Base-by-base conservation (phyloP, 1,140 invertebrate species). In the Drosophila sulfurigaster region DNA sequence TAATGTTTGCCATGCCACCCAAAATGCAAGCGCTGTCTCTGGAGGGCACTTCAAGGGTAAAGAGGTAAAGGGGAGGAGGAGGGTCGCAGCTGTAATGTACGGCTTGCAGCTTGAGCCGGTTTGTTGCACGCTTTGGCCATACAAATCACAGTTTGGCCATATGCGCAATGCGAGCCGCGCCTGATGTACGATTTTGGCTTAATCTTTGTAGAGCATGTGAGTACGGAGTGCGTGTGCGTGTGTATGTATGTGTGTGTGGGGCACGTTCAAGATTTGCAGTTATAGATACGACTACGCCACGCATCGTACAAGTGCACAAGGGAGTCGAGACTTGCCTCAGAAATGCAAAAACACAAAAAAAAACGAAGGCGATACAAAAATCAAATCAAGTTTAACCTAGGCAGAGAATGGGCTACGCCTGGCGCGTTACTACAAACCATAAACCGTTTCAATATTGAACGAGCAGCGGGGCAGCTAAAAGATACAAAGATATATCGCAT, bases 1-100 rank as follows among this genome's bases (percentile, higher is more conserved):
- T 89, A 89, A 89, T 89, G 85, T 81, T 81, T 81, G 81, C 85
- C 85, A 89, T 89, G 85, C 85, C 85, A 89, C 85, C 85, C 85
- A 89, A 89, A 89, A 89, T 79, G 85, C 81, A 49, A 73, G 76
- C 13, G 15, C 41, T 57, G 20, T 43, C 41, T 43, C 11, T 43
- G 3, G 41, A 43, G 32, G 56, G 5, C 20, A 6, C 30, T 15
- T 59, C 28, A 13, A 6, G 32, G 20, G 51, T 10, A 25, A 15
- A 5, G 15, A 16, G 32, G 10, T 25, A 25, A 10, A 5, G 25
- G 32, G n/a, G 16, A 15, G 38, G 11, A 13, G 8, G 43, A 11
- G 28, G 38, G 15, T 10, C 10, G 38, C 32, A 41, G 1, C 49
- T 35, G 32, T 45, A 57, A 58, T 64, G 67, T 41, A 51, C 48